phyloP scores from a whole-genome alignment of 2,888 invertebrate species.

The Machimus rusticus region DNA sequence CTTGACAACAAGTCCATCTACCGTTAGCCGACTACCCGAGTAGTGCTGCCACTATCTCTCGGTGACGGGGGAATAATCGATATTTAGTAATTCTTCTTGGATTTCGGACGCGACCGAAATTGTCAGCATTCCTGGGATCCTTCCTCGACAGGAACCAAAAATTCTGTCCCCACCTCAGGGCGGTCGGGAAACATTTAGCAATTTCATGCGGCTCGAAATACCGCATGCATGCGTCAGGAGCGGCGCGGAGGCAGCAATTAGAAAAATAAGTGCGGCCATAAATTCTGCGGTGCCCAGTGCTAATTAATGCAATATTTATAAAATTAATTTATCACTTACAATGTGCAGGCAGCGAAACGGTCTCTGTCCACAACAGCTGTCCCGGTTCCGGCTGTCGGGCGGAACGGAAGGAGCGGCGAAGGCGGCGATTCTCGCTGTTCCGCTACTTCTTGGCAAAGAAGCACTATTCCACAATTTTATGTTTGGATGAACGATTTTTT shows the following conservation, averaged over 20 bases:
- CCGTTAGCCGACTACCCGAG: background rate
- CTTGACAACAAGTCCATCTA: background rate
- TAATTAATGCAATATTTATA: slow-evolving; percentile 3
- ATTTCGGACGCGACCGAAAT: background rate
- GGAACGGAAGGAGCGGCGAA: background rate
- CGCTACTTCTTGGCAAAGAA: background rate
- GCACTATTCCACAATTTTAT: slow-evolving; percentile 10
- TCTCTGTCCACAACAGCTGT: slow-evolving; percentile 9
- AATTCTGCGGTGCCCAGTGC: background rate
- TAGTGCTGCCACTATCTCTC: background rate
- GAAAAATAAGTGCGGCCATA: background rate
- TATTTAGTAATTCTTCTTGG: background rate
- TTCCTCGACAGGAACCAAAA: background rate
- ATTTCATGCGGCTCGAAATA: background rate
- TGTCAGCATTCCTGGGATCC: background rate
- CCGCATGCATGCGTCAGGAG: background rate
- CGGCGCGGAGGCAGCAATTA: background rate
- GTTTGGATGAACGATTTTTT: slow-evolving; percentile 13
- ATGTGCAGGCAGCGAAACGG: slow-evolving; percentile 5
- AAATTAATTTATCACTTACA: slow-evolving; percentile 26
- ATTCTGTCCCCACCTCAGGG: background rate
- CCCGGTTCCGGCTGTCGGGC: background rate
- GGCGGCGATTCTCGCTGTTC: background rate
- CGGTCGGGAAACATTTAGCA: background rate
- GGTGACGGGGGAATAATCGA: background rate